Evolutionary conservation across 2,113 vertebrate species (phyloP), one percentile per base, ranked within the genome.

Genomic region (Melanotaenia duboulayi): DNA sequence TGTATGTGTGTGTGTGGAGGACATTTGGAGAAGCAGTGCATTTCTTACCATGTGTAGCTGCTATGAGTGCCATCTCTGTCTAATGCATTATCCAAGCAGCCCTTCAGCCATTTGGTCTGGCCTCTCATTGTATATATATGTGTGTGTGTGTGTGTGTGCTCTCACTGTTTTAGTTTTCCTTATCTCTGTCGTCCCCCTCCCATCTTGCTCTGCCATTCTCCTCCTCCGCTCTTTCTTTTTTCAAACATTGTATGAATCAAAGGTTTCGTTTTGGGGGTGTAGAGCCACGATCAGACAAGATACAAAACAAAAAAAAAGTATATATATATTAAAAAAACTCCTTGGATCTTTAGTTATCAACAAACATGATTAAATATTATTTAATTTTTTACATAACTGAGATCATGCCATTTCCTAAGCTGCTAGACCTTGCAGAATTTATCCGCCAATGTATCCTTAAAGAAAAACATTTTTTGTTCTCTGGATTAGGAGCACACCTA

Each of bases 61-160:
- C 71, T 85, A 65, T 85, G 76, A 89, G 87, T 89, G 89, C 84
- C 89, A 90, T 91, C 87, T 92, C 85, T 90, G 84, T 85, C 89
- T 94, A 89, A 91, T 91, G 88, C 85, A 90, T 91, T 92, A 90
- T 93, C 92, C 82, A 93, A 92, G 89, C 80, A 89, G 88, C 88
- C 90, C 90, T 87, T 91, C 85, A 88, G 92, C 90, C 89, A 91
- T 93, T 92, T 92, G 86, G 81, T 92, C 89, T 89, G 88, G 83
- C 74, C 74, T 86, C 71, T 90, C 75, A 42, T 78, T 59, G 81
- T 58, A 48, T 71, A 14, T 66, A 19, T 44, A 54, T 55, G 50
- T 75, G 70, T 81, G n/a, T 61, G 22, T 52, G 52, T 25, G 64
- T 78, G 66, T 74, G 46, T 69, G 46, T 56, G 64, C 66, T 32